Base-by-base conservation (phyloP, 1,140 invertebrate genomes). In the Magallana gigas region DNA sequence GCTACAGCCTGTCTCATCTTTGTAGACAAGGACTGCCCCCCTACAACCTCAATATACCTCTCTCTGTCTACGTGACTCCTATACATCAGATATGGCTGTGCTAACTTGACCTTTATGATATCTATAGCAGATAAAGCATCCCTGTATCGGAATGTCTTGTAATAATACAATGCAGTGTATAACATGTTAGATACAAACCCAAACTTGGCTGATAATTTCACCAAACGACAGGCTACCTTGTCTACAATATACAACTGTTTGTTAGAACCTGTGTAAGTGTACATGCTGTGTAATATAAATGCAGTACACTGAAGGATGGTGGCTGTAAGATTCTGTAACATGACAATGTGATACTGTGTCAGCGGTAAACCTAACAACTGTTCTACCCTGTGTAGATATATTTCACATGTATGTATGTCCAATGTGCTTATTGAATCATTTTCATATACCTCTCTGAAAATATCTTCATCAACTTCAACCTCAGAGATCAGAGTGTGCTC, bases 321-420 rank as follows among this genome's bases (percentile, higher is more conserved):
- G 60, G 60, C n/a, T 62, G 60, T 62, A 16, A 62, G n/a, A 16
- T 62, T 62, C n/a, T 62, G 60, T 62, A 62, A n/a, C 60, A 62
- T 62, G 9, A 62, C 7, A n/a, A 62, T n/a, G 5, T 12, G 60
- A 12, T 11, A 11, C 60, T 8, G 60, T 12, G 60, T 16, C 60
- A 62, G 7, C 0, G 5, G 11, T 16, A n/a, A 16, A 11, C 60
- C 12, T 62, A 62, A 11, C 12, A 62, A 62, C n/a, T 62, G 60
- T 62, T 62, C 60, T 11, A 62, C 5, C n/a, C 0, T 62, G 0
- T 62, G 5, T 16, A 62, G 0, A n/a, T 62, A 11, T 12, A 16
- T 9, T 12, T 16, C 12, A n/a, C 14, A 62, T 3, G 0, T 5
- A 5, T 12, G n/a, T n/a, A 5, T 8, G n/a, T 62, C 60, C 0